Conservation (phyloP, 2,797 vertebrate species). For the Alectoris magna region DNA sequence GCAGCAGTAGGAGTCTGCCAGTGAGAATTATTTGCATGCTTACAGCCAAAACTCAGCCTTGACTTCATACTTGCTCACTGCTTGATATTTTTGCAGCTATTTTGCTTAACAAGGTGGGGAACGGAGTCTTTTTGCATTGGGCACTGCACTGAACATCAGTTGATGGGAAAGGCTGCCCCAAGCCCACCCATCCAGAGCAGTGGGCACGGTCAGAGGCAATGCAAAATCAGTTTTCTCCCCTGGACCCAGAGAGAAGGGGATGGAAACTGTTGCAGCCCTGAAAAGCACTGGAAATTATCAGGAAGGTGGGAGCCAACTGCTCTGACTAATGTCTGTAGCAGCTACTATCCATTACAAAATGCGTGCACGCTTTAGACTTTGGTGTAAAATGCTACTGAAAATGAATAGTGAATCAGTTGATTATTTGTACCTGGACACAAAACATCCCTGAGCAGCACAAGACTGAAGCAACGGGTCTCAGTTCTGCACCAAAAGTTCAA, state of each 20-base stretch:
- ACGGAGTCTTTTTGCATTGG: background rate
- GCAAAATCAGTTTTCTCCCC: background rate
- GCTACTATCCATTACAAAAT: background rate
- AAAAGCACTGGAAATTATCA: background rate
- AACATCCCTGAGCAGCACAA: background rate
- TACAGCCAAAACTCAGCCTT: background rate
- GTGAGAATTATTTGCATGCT: slow-evolving; percentile 28
- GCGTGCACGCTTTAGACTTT: background rate
- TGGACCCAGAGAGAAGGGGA: background rate
- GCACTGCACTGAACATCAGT: background rate
- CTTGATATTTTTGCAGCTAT: background rate
- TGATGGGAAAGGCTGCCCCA: background rate
- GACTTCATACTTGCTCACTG: background rate
- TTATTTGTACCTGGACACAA: background rate
- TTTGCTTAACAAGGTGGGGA: background rate
- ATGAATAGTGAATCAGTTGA: background rate
- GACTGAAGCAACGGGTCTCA: background rate
- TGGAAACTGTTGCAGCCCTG: background rate
- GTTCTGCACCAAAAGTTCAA: background rate
- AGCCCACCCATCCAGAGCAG: background rate
- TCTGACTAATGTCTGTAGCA: background rate
- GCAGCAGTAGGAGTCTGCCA: slow-evolving; percentile 23
- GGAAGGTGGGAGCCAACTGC: background rate
- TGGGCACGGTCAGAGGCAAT: background rate
- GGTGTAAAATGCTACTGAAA: background rate